phyloP scores from a whole-genome alignment of 2,888 invertebrate species.

The Ophion costatus region DNA sequence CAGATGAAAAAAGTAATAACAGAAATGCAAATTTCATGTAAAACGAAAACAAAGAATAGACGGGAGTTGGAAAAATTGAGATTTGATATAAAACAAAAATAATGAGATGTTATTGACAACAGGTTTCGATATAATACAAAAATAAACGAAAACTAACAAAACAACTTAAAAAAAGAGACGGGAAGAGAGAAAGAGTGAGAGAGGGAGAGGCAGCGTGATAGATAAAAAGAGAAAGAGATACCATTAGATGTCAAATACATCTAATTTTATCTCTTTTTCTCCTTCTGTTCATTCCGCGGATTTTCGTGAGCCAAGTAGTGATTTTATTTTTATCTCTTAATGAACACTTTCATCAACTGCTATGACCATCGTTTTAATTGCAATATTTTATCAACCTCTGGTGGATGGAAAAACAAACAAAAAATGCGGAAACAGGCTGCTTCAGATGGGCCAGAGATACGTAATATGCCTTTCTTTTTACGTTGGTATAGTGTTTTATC shows the following conservation, averaged over 20 bases:
- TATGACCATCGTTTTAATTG: background rate
- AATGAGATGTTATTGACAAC: too few relatives aligned
- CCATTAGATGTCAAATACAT: too few relatives aligned
- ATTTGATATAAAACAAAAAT: conserved; percentile 2
- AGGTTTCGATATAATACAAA: background rate
- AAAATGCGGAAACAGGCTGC: background rate
- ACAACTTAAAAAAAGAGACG: too few relatives aligned
- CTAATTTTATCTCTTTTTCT: too few relatives aligned
- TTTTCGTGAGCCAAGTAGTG: background rate
- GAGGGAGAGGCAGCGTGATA: too few relatives aligned
- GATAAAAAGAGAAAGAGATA: too few relatives aligned
- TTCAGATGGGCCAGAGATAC: background rate
- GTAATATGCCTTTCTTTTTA: background rate
- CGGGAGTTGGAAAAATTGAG: rapidly evolving
- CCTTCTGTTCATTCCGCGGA: background rate
- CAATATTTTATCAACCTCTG: background rate
- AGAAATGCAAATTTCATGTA: background rate
- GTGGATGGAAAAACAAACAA: background rate
- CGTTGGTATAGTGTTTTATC: background rate
- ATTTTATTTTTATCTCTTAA: background rate
- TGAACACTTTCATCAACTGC: background rate
- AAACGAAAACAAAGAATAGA: background rate
- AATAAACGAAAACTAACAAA: background rate
- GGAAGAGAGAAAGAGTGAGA: too few relatives aligned
- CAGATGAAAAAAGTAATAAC: background rate